Conservation (phyloP, 2,113 vertebrate genomes). For the Archocentrus centrarchus region DNA sequence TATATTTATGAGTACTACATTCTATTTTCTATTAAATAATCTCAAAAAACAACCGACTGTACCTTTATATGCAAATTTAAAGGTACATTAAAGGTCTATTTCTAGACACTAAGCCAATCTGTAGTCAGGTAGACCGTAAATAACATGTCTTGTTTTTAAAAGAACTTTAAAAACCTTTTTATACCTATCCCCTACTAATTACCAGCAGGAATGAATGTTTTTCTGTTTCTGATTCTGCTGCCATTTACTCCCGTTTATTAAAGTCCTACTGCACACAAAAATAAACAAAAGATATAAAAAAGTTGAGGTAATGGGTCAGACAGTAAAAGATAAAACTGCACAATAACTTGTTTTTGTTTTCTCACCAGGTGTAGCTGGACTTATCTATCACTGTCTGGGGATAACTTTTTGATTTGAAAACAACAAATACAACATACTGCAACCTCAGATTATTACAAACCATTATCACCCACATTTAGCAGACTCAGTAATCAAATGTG, state of each 20-base stretch:
- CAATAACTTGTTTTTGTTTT: not conserved
- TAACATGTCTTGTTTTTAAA: no score
- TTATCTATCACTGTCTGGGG: not conserved
- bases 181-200: not conserved
- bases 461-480: no score
- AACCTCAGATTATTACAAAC: no score
- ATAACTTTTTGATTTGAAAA: not conserved
- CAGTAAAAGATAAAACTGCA: conserved; percentile 2
- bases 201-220: no score
- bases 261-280: not conserved
- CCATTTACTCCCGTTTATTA: not conserved
- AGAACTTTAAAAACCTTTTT: not conserved
- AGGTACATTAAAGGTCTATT: not conserved
- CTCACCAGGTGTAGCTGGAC: conserved; percentile 2
- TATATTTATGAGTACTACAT: not conserved
- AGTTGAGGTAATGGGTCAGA: not conserved
- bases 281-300: not conserved
- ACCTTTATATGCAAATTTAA: no score
- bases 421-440: no score
- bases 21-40: not conserved
- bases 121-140: no score
- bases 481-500: no score
- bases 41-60: rapidly evolving
- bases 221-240: not conserved
- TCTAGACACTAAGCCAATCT: not conserved